Conservation (phyloP, 2,888 invertebrate genomes). For the Charanyca ferruginea region DNA sequence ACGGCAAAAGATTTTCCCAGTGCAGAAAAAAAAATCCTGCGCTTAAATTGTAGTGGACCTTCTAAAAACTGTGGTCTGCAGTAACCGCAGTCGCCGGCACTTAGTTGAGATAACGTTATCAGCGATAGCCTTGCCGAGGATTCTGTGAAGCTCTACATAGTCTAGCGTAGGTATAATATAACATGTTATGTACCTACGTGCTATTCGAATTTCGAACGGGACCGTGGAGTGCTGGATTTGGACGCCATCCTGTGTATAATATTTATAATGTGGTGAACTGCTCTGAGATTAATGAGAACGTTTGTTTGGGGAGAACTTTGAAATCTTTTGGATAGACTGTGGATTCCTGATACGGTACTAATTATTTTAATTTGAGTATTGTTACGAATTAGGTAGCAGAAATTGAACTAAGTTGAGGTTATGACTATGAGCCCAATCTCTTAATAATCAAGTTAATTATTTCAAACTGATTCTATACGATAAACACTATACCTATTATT, state of each 20-base stretch:
- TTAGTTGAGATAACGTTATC: slow-evolving; percentile 87
- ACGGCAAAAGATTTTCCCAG: not conserved
- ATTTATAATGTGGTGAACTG: slow-evolving; percentile 20
- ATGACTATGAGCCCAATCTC: no score
- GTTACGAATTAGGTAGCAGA: no score
- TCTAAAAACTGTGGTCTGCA: slow-evolving; percentile 63
- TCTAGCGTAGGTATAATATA: slow-evolving; percentile 52
- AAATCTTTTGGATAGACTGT: not conserved
- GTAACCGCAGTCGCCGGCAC: slow-evolving; percentile 67
- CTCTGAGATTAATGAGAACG: slow-evolving; percentile 1
- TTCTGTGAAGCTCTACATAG: slow-evolving; percentile 79
- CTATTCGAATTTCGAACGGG: slow-evolving; percentile 28
- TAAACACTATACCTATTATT: no score
- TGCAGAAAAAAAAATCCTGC: not conserved
- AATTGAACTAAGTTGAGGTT: no score
- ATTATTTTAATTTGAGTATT: not conserved
- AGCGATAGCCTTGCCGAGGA: slow-evolving; percentile 88
- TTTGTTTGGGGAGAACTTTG: not conserved
- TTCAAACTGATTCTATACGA: no score
- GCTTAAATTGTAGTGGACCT: slow-evolving; percentile 39
- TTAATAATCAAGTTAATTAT: no score
- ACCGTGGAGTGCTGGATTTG: slow-evolving; percentile 37
- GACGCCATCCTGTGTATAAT: slow-evolving; percentile 23
- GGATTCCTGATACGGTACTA: not conserved
- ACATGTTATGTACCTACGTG: slow-evolving; percentile 34